These are phyloP conservation scores for Dicerorhinus sumatrensis DNA, from an alignment of 2,113 vertebrate species.

Conservation along the genomic window DNA sequence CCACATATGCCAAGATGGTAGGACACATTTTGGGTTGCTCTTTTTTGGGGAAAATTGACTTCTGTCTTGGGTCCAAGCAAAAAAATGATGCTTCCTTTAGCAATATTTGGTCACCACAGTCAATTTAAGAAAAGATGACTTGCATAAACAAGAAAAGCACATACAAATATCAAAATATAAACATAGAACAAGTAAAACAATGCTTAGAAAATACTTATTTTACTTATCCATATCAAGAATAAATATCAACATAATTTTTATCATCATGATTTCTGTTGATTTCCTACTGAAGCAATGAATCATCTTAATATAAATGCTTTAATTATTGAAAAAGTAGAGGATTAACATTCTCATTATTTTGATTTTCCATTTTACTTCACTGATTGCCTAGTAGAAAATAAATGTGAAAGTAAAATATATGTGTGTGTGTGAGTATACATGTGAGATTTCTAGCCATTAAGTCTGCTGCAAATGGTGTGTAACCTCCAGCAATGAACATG, in stretches of 20 bases:
- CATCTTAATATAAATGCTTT: background rate
- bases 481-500: background rate
- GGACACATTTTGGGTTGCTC: background rate
- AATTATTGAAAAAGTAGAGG: background rate
- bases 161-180: background rate
- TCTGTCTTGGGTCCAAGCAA: background rate
- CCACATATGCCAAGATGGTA: background rate
- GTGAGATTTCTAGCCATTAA: background rate
- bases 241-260: background rate
- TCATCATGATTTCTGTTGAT: background rate
- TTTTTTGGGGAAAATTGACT: background rate
- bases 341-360: background rate
- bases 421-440: background rate
- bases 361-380: background rate
- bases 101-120: background rate
- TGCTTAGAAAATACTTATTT: background rate
- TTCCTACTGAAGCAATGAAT: background rate
- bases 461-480: background rate
- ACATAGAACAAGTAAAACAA: background rate
- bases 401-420: background rate
- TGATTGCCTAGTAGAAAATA: slow-evolving; percentile 19
- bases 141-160: background rate
- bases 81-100: background rate
- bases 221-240: background rate
- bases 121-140: background rate